phyloP scores from a whole-genome alignment of 2,888 invertebrate genomes.

The Athripsodes cinereus region DNA sequence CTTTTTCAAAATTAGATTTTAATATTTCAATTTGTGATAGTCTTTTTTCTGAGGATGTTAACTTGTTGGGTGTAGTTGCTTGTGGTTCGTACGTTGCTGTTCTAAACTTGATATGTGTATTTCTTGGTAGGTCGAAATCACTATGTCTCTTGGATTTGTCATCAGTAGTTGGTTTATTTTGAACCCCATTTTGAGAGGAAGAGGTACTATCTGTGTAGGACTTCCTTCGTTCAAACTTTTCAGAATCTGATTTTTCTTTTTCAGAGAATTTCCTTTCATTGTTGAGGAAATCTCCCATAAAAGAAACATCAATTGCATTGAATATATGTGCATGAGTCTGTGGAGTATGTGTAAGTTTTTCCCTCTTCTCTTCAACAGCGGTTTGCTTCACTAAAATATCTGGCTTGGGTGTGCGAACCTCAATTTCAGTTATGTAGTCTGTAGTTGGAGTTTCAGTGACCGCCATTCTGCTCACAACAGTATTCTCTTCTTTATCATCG shows the following conservation, averaged over 20 bases:
- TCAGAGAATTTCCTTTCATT: conserved; percentile 46
- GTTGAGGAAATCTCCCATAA: conserved; percentile 46
- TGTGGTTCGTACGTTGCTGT: conserved; percentile 58
- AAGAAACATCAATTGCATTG: conserved; percentile 37
- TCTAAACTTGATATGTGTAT: conserved; percentile 56
- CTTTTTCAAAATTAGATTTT: conserved; percentile 43
- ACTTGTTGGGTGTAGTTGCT: conserved; percentile 49
- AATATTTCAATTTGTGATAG: conserved; percentile 47
- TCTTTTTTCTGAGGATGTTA: conserved; percentile 52
- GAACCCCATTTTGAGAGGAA: conserved; percentile 40
- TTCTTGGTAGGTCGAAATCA: conserved; percentile 48
- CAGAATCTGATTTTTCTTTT: conserved; percentile 39
- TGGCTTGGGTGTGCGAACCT: conserved; percentile 54
- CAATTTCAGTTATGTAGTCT: conserved; percentile 69
- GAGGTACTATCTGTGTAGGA: conserved; percentile 28
- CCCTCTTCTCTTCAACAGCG: conserved; percentile 32
- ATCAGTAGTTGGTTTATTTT: conserved; percentile 8
- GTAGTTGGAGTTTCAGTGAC: conserved; percentile 33
- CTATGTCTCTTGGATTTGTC: conserved; percentile 37
- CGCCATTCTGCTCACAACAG: conserved; percentile 10
- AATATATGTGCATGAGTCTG: neutral
- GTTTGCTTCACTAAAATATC: conserved; percentile 31
- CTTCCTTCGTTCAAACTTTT: conserved; percentile 21
- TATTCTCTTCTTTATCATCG: conserved; percentile 24
- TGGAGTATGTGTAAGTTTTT: conserved; percentile 27